Conservation (phyloP, 1,140 invertebrate species). For the Anthonomus grandis region DNA sequence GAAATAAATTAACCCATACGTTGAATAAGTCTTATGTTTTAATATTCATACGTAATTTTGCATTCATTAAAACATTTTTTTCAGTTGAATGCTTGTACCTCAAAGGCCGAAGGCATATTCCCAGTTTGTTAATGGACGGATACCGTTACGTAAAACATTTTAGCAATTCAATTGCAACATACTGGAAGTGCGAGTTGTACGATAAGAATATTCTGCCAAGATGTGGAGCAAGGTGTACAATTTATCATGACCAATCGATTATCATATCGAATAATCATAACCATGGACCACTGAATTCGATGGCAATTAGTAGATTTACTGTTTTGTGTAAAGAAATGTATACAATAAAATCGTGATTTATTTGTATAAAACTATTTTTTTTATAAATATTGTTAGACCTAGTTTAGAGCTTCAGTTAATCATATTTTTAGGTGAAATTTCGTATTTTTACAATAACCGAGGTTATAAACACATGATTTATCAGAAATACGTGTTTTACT, state of each 20-base stretch:
- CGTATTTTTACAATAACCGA: slow-evolving; percentile 13
- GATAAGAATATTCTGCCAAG: slow-evolving; percentile 28
- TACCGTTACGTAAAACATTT: slow-evolving; percentile 41
- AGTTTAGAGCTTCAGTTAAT: no score
- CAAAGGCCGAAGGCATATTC: slow-evolving; percentile 29
- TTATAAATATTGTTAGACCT: no score
- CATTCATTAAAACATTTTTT: not conserved
- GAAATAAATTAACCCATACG: no score
- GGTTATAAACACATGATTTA: slow-evolving; percentile 16
- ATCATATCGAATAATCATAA: no score
- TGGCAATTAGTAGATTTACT: no score
- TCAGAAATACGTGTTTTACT: slow-evolving; percentile 7
- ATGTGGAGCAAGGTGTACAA: slow-evolving; percentile 38
- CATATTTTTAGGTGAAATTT: slow-evolving; percentile 19
- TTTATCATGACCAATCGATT: slow-evolving; percentile 35
- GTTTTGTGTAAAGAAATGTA: no score
- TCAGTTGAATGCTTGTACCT: slow-evolving; percentile 37
- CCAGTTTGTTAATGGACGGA: slow-evolving; percentile 33
- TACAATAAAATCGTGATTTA: no score
- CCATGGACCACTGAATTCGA: no score
- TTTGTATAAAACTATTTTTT: no score
- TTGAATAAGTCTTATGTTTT: no score
- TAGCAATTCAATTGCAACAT: slow-evolving; percentile 33
- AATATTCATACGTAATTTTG: no score
- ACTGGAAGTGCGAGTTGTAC: slow-evolving; percentile 43